phyloP scores from a whole-genome alignment of 2,888 invertebrate species.

The Agrochola lota region DNA sequence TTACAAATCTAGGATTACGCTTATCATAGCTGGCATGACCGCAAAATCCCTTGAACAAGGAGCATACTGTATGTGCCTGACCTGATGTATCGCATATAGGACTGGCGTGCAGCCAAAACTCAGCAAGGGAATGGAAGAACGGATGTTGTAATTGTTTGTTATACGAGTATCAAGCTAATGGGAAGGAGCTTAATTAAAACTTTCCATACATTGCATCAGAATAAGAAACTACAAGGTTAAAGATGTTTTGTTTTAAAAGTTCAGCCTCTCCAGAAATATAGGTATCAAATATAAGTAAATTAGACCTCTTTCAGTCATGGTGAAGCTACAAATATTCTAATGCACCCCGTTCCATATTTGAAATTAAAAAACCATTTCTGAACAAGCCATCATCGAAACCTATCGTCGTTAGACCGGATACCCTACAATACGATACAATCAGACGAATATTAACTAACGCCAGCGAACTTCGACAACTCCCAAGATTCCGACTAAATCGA shows the following conservation, averaged over 20 bases:
- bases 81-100: constrained; percentile 45
- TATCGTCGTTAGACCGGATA: constrained; percentile 43
- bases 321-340: not conserved
- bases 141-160: constrained; percentile 39
- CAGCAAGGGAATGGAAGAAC: constrained; percentile 2
- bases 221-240: not conserved
- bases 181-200: constrained; percentile 21
- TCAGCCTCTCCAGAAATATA: not conserved
- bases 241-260: not conserved
- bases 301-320: not conserved
- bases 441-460: constrained; percentile 69
- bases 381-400: constrained; percentile 45
- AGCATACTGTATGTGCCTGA: not conserved
- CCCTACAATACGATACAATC: constrained; percentile 74
- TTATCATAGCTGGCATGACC: constrained; percentile 29
- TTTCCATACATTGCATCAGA: not conserved
- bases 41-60: constrained; percentile 19
- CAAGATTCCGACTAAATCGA: constrained; percentile 72
- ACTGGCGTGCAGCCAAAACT: constrained; percentile 51
- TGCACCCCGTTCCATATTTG: not conserved
- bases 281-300: not conserved
- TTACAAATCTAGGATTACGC: constrained; percentile 17
- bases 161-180: not conserved
- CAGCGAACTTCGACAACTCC: constrained; percentile 56
- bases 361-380: constrained; percentile 22